These are phyloP conservation scores for Sebastolobus altivelis DNA, from an alignment of 2,797 vertebrate genomes.

Conservation along the genomic window DNA sequence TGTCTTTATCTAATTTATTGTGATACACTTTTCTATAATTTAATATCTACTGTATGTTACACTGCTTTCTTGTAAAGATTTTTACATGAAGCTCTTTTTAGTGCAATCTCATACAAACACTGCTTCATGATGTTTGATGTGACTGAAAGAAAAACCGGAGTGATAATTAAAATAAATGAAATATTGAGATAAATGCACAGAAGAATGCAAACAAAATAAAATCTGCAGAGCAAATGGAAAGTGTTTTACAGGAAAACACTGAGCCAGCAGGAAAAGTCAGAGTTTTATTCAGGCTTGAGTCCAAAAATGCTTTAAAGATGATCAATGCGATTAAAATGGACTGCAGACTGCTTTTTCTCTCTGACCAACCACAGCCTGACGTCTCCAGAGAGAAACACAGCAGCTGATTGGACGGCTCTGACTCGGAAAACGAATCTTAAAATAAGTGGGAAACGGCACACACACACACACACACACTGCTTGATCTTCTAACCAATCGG, in stretches of 20 bases:
- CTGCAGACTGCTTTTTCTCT: not conserved
- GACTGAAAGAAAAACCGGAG: not conserved
- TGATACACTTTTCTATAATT: not conserved
- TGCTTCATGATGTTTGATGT: not conserved
- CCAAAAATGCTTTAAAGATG: constrained; percentile 15
- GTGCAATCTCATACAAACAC: not conserved
- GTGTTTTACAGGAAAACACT: not conserved
- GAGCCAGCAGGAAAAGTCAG: not conserved
- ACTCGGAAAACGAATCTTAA: not conserved
- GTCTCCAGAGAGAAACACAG: not conserved
- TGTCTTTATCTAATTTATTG: not conserved
- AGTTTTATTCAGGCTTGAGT: not conserved
- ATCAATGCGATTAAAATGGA: constrained; percentile 21
- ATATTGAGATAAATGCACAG: not conserved
- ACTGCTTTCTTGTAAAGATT: not conserved
- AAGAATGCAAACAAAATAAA: not conserved
- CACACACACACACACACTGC: not conserved
- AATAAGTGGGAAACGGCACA: constrained; percentile 1
- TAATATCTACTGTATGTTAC: not conserved
- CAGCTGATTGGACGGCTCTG: constrained; percentile 1
- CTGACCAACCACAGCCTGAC: not conserved
- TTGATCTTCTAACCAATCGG: constrained; percentile 3
- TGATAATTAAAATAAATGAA: accelerated
- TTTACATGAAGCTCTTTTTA: not conserved
- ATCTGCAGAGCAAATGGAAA: not conserved